A percentile compares a stretch with the other conserved stretches of the same genome.
phyloP scores from a whole-genome alignment of 1,140 invertebrate genomes.

The Drosophila aff. region DNA sequence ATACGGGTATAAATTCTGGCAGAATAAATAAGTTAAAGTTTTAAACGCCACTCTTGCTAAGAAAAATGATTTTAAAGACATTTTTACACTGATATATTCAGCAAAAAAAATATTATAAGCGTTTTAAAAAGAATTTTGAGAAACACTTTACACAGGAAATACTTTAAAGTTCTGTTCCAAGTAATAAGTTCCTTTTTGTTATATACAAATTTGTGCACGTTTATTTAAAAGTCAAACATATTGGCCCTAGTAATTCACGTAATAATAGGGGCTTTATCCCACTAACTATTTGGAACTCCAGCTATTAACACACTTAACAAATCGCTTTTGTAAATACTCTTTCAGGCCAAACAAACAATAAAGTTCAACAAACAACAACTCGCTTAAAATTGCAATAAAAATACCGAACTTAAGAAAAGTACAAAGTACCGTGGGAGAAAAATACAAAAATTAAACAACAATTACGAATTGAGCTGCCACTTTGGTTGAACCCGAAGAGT shows the following conservation, averaged over 20 bases:
- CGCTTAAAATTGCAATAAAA: slow-evolving; percentile 30
- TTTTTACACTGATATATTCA: not conserved
- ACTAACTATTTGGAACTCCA: not conserved
- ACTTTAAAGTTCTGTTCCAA: not conserved
- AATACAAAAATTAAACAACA: slow-evolving; percentile 36
- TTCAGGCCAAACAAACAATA: slow-evolving; percentile 25
- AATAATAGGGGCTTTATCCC: not conserved
- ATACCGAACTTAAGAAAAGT: slow-evolving; percentile 10
- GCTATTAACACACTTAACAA: slow-evolving; percentile 5
- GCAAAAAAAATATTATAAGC: not conserved
- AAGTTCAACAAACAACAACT: slow-evolving; percentile 18
- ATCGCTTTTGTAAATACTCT: not conserved
- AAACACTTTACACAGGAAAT: not conserved
- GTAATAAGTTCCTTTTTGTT: not conserved
- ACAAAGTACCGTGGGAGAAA: slow-evolving; percentile 31
- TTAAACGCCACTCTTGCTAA: not conserved
- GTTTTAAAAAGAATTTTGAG: not conserved
- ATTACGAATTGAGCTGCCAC: slow-evolving; percentile 65
- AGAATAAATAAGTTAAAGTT: not conserved
- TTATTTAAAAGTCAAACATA: not conserved
- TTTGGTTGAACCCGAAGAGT: slow-evolving; percentile 25
- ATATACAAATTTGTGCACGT: not conserved
- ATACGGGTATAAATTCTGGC: not conserved
- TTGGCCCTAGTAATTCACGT: not conserved
- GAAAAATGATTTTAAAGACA: not conserved